These are phyloP conservation scores for Lucilia cuprina DNA, from an alignment of 1,140 invertebrate species.

Conservation along the genomic window DNA sequence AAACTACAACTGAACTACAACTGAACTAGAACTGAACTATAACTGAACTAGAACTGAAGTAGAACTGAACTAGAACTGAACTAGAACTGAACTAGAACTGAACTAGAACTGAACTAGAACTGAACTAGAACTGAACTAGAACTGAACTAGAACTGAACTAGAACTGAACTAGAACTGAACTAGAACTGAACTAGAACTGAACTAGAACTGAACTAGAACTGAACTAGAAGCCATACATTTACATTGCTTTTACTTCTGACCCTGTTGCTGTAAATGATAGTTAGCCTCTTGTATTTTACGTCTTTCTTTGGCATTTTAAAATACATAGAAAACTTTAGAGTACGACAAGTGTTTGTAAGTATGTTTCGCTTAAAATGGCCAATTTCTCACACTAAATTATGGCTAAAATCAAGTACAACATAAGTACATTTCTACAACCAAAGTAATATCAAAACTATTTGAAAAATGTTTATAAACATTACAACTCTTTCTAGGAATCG, in stretches of 20 bases:
- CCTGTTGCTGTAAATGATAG: neutral
- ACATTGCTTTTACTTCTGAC: neutral
- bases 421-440: conserved; percentile 4
- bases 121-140: too few species aligned
- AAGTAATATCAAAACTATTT: neutral
- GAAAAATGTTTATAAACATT: conserved; percentile 30
- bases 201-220: too few species aligned
- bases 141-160: too few species aligned
- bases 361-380: conserved; percentile 52
- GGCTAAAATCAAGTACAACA: conserved; percentile 2
- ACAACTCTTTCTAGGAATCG: neutral
- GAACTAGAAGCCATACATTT: neutral
- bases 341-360: neutral
- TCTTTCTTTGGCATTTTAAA: neutral
- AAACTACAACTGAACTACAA: too few species aligned
- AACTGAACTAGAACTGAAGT: too few species aligned
- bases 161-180: too few species aligned
- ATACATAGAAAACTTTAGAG: neutral
- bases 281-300: neutral
- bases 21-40: too few species aligned
- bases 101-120: too few species aligned
- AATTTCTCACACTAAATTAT: conserved; percentile 63
- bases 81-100: too few species aligned
- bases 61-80: too few species aligned
- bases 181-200: too few species aligned